Evolutionary conservation across 2,888 invertebrate species (phyloP).

Genomic region (Caenorhabditis wallacei): DNA sequence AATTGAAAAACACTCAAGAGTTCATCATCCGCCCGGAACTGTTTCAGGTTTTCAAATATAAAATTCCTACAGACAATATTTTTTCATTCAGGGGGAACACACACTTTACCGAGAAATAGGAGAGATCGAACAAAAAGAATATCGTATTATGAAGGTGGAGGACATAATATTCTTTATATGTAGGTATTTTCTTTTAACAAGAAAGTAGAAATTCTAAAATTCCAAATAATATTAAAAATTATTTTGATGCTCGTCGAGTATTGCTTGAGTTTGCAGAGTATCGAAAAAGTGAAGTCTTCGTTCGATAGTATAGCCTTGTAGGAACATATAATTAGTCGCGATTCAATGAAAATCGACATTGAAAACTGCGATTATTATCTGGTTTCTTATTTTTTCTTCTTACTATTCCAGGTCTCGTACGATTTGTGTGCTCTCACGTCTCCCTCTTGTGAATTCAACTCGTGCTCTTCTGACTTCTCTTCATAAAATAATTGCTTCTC

Average conservation of each 20-base stretch:
- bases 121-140: constrained; percentile 77
- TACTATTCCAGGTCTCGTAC: constrained; percentile 87
- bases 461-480: constrained; percentile 88
- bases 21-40: constrained; percentile 75
- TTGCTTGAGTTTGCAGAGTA: too few relatives aligned
- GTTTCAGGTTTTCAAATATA: constrained; percentile 61
- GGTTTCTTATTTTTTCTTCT: constrained; percentile 82
- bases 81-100: constrained; percentile 80
- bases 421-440: constrained; percentile 93
- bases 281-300: too few relatives aligned
- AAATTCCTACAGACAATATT: too few relatives aligned
- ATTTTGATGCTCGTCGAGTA: too few relatives aligned
- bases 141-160: constrained; percentile 89
- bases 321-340: constrained; percentile 29
- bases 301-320: too few relatives aligned
- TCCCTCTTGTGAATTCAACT: constrained; percentile 91
- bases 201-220: not conserved
- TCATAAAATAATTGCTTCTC: constrained; percentile 85
- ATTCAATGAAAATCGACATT: not conserved
- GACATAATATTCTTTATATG: constrained; percentile 94
- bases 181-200: constrained; percentile 56
- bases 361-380: not conserved
- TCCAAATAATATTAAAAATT: too few relatives aligned
- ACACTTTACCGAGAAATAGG: constrained; percentile 79
- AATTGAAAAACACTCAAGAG: constrained; percentile 55